Evolutionary conservation across 2,888 invertebrate genomes (phyloP), one percentile per base, ranked within the genome.

Genomic region (Chloroclysta siterata): DNA sequence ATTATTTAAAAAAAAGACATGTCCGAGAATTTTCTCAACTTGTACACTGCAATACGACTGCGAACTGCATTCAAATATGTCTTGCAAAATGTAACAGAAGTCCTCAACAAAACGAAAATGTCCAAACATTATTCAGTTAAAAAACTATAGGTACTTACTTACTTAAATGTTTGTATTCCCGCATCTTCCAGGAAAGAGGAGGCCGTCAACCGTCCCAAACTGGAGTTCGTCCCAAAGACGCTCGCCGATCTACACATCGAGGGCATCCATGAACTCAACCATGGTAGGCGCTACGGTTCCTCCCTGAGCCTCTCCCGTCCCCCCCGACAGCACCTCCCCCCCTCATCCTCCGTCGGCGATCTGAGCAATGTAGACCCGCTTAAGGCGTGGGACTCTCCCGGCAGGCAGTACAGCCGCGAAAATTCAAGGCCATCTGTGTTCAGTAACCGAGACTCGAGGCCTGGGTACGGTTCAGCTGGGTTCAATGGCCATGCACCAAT

Each of bases 211-310:
- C 96, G 97, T 92, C 98, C 98, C 74, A 97, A 97, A 94, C 83
- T 96, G 90, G 98, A 98, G 91, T 98, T 98, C 89, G 95, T 97
- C 80, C 98, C 98, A 80, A 98, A 98, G 94, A 97, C 97, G 66
- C 94, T 98, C 79, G 95, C 96, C 69, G 98, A 98, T 91, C 95
- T 98, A 72, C 95, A 97, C 90, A 96, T 97, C 89, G 97, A 97
- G 85, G 95, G 94, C 80, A 85, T 95, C 81, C 93, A 95, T 81
- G 96, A 97, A 90, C 94, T 95, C 92, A 95, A 93, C 90, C 92
- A 94, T 86, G 94, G 94, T 94, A 94, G 94, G 94, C 89, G 88
- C 85, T 93, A 89, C 88, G 92, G 93, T 85, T 93, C 93, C 88
- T 84, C 89, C 72, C 89, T 87, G 74, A 90, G 88, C 84, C 89